phyloP scores from a whole-genome alignment of 2,888 invertebrate species.

The Archips crataeganus region DNA sequence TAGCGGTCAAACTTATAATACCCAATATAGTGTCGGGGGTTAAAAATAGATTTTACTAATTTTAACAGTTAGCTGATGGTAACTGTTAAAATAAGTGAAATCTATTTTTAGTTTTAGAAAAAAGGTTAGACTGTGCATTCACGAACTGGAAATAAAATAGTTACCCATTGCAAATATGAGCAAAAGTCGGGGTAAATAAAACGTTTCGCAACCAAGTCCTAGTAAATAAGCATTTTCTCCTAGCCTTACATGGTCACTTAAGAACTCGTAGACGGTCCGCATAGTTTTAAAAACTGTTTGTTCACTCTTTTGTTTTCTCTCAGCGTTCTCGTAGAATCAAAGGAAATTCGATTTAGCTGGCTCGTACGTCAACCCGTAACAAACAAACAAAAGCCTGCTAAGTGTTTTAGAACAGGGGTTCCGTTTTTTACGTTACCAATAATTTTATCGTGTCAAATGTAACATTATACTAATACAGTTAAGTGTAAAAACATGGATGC shows the following conservation, averaged over 20 bases:
- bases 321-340: constrained; percentile 68
- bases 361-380: constrained; percentile 52
- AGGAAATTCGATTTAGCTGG: constrained; percentile 79
- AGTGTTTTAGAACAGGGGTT: constrained; percentile 16
- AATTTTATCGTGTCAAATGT: background rate
- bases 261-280: constrained; percentile 2
- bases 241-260: constrained; percentile 9
- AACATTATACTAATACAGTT: background rate
- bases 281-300: constrained; percentile 23
- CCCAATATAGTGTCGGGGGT: too few relatives aligned
- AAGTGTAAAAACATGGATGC: too few relatives aligned
- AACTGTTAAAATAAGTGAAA: too few relatives aligned
- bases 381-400: constrained; percentile 41
- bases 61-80: too few relatives aligned
- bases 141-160: too few relatives aligned
- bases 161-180: background rate
- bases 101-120: too few relatives aligned
- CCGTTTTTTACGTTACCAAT: constrained; percentile 1
- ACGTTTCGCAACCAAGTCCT: background rate
- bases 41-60: too few relatives aligned
- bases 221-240: background rate
- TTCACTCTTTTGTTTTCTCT: constrained; percentile 64
- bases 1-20: too few relatives aligned
- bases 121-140: too few relatives aligned
- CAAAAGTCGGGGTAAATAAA: background rate